Base-by-base conservation (phyloP, 2,888 invertebrate genomes). In the Drosophila infuscata region DNA sequence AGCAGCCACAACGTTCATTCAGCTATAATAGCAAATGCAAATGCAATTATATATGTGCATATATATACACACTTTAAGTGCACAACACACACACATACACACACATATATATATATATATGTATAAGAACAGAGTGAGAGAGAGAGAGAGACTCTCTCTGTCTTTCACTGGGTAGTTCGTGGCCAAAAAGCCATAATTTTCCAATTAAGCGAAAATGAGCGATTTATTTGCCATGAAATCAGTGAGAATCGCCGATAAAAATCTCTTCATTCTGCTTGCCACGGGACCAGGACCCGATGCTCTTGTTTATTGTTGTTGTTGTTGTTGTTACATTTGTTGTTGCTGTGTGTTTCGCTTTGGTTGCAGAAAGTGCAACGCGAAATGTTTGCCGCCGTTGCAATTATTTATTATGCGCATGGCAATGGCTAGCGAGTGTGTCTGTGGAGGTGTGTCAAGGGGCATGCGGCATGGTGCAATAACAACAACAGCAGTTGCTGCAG, bases 161-260 rank as follows among this genome's bases (percentile, higher is more conserved):
- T 52, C 57, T 52, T 30, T 63, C 52, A 43, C 52, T 52, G 52
- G 57, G 49, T 38, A 53, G 61, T 56, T 68, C 71, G 89, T 70
- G 69, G 84, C 79, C 75, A 82, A 90, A 91, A 89, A 87, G 89
- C 91, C 91, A 92, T 92, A 93, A 92, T 93, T 93, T 93, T 93
- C 93, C 92, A 93, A 93, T 93, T 93, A 92, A 92, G 92, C 92
- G 93, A 92, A 93, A 93, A 93, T 93, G 93, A 93, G 92, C 92
- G 93, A 93, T 93, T 93, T 93, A 93, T 93, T 93, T 93, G 93
- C 92, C 93, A 93, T 93, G 91, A 93, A 93, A 93, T 92, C 92
- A 92, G 92, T 92, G 93, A 93, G 92, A 92, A 92, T 92, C 92
- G 87, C 88, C 91, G 93, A 93, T 93, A 93, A 92, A 92, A 92